Conservation (phyloP, 2,888 invertebrate genomes). For the Meteorus cinctellus region DNA sequence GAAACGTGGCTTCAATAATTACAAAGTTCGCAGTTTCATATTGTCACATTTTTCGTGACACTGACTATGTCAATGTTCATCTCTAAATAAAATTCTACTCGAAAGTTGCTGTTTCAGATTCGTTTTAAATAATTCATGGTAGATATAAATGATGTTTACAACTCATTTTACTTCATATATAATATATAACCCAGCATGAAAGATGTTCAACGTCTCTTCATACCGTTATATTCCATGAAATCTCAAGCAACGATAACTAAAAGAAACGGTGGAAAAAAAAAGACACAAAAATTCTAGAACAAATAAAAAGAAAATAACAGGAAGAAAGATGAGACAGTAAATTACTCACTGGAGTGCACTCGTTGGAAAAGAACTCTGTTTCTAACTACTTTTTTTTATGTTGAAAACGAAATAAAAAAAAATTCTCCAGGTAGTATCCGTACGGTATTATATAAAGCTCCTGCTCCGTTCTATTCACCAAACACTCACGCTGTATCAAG, state of each 20-base stretch:
- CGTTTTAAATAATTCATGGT: too few species aligned
- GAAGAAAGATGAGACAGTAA: background rate
- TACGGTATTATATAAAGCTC: too few species aligned
- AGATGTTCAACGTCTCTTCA: background rate
- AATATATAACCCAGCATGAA: background rate
- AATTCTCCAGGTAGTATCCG: background rate
- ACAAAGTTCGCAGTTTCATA: too few species aligned
- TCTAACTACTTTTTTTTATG: background rate
- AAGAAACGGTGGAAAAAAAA: background rate
- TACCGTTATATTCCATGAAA: constrained; percentile 10
- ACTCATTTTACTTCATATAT: background rate
- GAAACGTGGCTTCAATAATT: too few species aligned
- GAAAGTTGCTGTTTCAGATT: too few species aligned
- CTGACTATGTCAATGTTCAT: too few species aligned
- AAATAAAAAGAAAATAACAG: background rate
- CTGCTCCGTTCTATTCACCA: too few species aligned
- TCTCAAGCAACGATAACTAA: background rate
- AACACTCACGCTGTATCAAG: too few species aligned
- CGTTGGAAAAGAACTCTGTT: background rate
- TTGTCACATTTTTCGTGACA: too few species aligned
- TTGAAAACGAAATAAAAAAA: background rate
- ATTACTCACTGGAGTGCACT: background rate
- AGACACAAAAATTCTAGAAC: background rate
- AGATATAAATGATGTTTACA: too few species aligned
- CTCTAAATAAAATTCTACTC: too few species aligned